phyloP scores from a whole-genome alignment of 2,113 vertebrate genomes.

The Synchiropus splendidus region DNA sequence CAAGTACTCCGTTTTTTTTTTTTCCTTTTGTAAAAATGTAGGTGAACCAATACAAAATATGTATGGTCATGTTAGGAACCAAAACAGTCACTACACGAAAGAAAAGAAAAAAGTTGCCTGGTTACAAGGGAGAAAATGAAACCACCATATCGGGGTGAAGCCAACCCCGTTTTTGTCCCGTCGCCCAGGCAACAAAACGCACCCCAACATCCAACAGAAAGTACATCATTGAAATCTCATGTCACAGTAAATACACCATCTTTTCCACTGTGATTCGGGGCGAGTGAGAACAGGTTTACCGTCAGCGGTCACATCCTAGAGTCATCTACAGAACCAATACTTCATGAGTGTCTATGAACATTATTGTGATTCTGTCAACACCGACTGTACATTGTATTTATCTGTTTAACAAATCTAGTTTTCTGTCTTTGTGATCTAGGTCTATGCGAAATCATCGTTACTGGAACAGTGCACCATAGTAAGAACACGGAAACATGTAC shows the following conservation, averaged over 20 bases:
- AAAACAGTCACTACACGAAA: slow-evolving; percentile 62
- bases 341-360: slow-evolving; percentile 45
- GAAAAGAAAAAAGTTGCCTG: slow-evolving; percentile 41
- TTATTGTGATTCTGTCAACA: slow-evolving; percentile 47
- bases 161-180: neutral
- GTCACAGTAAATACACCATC: slow-evolving; percentile 59
- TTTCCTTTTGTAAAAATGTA: slow-evolving; percentile 75
- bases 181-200: slow-evolving; percentile 35
- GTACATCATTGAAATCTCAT: slow-evolving; percentile 48
- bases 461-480: slow-evolving; percentile 69
- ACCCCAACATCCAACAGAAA: slow-evolving; percentile 49
- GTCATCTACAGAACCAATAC: slow-evolving; percentile 45
- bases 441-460: slow-evolving; percentile 69
- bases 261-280: slow-evolving; percentile 23
- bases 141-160: slow-evolving; percentile 35
- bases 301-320: slow-evolving; percentile 47
- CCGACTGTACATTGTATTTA: slow-evolving; percentile 55
- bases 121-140: slow-evolving; percentile 35
- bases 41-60: slow-evolving; percentile 75
- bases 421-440: slow-evolving; percentile 66
- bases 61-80: slow-evolving; percentile 67
- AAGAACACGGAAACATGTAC: slow-evolving; percentile 66
- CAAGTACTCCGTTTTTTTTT: slow-evolving; percentile 71
- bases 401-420: slow-evolving; percentile 67
- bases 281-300: slow-evolving; percentile 40